phyloP scores from a whole-genome alignment of 2,797 vertebrate genomes.

The Mareca penelope region DNA sequence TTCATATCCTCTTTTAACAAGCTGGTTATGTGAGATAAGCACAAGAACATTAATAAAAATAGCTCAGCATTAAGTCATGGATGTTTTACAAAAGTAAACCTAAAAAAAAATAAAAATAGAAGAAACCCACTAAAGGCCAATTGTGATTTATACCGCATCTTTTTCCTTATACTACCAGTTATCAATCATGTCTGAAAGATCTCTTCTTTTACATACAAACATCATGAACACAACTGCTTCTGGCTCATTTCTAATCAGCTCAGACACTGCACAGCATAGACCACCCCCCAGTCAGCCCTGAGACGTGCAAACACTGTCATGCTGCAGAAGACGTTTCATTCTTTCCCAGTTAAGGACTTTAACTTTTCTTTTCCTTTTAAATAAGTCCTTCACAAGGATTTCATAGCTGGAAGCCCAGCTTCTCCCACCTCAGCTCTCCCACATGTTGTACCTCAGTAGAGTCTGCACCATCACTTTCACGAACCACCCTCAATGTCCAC shows the following conservation, averaged over 20 bases:
- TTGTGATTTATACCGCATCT: neutral
- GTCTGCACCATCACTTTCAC: neutral
- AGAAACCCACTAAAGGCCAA: neutral
- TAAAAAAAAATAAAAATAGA: neutral
- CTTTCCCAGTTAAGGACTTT: neutral
- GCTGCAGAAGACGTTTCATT: neutral
- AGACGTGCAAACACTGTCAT: neutral
- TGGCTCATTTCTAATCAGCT: neutral
- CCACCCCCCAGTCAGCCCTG: neutral
- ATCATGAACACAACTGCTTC: neutral
- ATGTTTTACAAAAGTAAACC: conserved; percentile 19
- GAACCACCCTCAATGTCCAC: neutral
- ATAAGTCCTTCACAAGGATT: neutral
- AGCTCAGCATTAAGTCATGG: conserved; percentile 33
- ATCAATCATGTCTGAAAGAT: neutral
- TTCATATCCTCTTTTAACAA: conserved; percentile 54
- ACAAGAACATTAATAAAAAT: conserved; percentile 51
- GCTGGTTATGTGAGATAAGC: conserved; percentile 67
- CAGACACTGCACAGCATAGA: neutral
- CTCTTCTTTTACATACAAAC: neutral
- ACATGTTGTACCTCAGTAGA: neutral
- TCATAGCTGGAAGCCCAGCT: neutral
- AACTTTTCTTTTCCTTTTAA: neutral
- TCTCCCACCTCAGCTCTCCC: neutral
- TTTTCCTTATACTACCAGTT: neutral